Conservation (phyloP, 2,797 vertebrate species). For the Sphenodon punctatus region DNA sequence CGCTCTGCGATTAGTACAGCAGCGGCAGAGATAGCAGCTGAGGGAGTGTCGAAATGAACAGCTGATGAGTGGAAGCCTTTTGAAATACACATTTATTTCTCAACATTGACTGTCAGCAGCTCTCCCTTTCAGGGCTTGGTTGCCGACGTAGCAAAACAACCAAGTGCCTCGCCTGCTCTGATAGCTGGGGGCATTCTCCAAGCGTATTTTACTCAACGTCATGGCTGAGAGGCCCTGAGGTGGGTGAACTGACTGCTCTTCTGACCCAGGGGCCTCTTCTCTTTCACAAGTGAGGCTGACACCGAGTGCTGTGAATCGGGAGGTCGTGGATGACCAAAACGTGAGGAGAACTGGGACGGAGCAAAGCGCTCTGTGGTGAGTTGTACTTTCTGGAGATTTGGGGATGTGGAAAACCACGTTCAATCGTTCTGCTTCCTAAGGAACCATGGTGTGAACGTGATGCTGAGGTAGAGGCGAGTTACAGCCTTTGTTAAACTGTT, state of each 20-base stretch:
- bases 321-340: background rate
- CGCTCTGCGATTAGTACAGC: background rate
- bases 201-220: background rate
- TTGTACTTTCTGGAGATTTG: background rate
- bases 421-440: background rate
- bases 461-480: too few species aligned
- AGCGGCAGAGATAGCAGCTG: conserved; percentile 18
- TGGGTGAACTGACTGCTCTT: rapidly evolving
- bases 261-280: background rate
- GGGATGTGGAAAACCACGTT: background rate
- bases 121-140: background rate
- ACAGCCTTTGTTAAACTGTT: too few species aligned
- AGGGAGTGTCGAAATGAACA: conserved; percentile 51
- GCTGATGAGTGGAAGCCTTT: conserved; percentile 36
- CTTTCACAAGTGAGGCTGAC: background rate
- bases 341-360: background rate
- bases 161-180: background rate
- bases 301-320: background rate
- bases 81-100: conserved; percentile 11
- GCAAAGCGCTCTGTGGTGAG: rapidly evolving
- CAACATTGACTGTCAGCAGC: background rate
- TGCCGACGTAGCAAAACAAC: background rate
- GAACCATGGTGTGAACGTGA: too few species aligned
- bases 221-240: too few species aligned
- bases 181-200: too few species aligned